A percentile compares a stretch with the other conserved stretches of the same genome.
Evolutionary conservation across 1,140 invertebrate genomes (phyloP).

Genomic region (Panonychus citri): DNA sequence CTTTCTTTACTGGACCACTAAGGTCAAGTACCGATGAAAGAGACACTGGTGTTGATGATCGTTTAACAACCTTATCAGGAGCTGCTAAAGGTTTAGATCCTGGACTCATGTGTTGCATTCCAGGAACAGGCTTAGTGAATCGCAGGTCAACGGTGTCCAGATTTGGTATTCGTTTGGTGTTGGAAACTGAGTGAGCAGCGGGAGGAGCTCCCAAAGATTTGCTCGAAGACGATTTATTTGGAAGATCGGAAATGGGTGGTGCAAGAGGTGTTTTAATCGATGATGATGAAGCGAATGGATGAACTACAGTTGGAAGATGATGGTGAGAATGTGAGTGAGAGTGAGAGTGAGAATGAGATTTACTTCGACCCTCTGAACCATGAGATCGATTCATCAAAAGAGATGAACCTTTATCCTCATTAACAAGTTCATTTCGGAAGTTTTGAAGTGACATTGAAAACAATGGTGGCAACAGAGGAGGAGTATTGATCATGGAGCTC

Average conservation of each 20-base stretch:
- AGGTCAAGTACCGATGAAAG: conserved; percentile 15
- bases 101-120: conserved; percentile 5
- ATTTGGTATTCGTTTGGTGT: conserved; percentile 7
- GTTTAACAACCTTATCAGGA: background rate
- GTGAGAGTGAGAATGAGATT: background rate
- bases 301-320: background rate
- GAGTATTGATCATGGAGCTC: background rate
- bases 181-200: conserved; percentile 15
- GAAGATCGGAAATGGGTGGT: too few relatives aligned
- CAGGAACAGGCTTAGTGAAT: conserved; percentile 12
- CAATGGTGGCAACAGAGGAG: conserved; percentile 8
- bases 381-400: too few relatives aligned
- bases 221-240: too few relatives aligned
- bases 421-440: conserved; percentile 1
- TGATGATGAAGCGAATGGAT: background rate
- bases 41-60: background rate
- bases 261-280: too few relatives aligned
- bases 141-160: conserved; percentile 13
- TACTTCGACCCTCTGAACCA: too few relatives aligned
- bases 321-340: background rate
- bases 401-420: conserved; percentile 6
- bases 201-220: conserved; percentile 9
- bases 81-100: background rate
- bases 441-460: conserved; percentile 3
- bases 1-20: conserved; percentile 6